phyloP scores from a whole-genome alignment of 2,797 vertebrate species.

The Falco biarmicus region DNA sequence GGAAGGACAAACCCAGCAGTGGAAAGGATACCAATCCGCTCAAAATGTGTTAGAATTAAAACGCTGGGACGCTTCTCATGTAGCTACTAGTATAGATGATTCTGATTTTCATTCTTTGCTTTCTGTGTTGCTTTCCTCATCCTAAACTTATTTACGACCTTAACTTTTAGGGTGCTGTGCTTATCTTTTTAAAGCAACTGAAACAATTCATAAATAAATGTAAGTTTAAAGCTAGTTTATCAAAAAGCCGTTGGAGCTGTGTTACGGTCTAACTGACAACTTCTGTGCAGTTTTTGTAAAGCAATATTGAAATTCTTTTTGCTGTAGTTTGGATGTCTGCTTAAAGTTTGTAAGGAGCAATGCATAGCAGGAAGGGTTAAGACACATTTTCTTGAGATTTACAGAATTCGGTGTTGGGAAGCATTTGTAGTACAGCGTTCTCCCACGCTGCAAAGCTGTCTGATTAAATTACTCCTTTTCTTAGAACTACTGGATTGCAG shows the following conservation, averaged over 20 bases:
- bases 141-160: constrained; percentile 29
- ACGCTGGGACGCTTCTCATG: not conserved
- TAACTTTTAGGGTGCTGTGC: constrained; percentile 8
- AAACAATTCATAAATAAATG: not conserved
- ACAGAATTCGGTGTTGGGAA: not conserved
- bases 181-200: not conserved
- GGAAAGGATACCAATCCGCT: not conserved
- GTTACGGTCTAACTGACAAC: not conserved
- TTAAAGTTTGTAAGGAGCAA: not conserved
- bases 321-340: not conserved
- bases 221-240: not conserved
- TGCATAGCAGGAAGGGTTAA: not conserved
- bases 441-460: not conserved
- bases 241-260: not conserved
- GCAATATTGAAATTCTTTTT: not conserved
- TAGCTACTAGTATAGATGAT: not conserved
- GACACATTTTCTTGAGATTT: not conserved
- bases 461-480: not conserved
- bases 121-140: constrained; percentile 61
- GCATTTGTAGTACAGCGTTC: not conserved
- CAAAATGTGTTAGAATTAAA: not conserved
- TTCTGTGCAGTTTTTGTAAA: not conserved
- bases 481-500: not conserved
- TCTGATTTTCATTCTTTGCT: constrained; percentile 39
- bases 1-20: not conserved